Conservation (phyloP, 2,113 vertebrate genomes). For the Heptranchias perlo region DNA sequence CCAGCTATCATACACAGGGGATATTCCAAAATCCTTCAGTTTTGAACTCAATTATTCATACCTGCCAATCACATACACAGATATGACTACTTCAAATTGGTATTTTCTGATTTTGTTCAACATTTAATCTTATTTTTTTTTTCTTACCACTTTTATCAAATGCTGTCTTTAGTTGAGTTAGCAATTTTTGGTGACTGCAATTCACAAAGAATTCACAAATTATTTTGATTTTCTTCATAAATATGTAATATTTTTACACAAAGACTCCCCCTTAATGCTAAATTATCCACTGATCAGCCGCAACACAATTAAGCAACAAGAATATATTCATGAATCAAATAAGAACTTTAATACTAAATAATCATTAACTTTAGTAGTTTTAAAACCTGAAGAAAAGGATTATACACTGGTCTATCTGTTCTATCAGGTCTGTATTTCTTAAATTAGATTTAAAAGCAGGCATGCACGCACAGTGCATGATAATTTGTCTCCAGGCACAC, state of each 20-base stretch:
- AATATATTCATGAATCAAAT: neutral
- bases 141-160: neutral
- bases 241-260: neutral
- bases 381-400: neutral
- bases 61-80: neutral
- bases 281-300: neutral
- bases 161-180: neutral
- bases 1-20: neutral
- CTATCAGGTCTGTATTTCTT: constrained; percentile 8
- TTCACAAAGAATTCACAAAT: neutral
- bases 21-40: neutral
- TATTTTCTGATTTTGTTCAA: neutral
- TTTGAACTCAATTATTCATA: neutral
- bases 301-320: neutral
- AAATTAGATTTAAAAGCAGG: constrained; percentile 18
- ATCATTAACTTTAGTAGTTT: neutral
- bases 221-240: neutral
- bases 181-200: neutral
- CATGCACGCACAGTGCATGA: neutral
- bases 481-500: neutral
- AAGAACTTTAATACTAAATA: constrained; percentile 7
- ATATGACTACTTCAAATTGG: neutral
- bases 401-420: neutral
- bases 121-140: neutral
- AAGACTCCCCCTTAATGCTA: neutral